Evolutionary conservation across 2,888 invertebrate species (phyloP).

Genomic region (Alviniconcha strummeri): DNA sequence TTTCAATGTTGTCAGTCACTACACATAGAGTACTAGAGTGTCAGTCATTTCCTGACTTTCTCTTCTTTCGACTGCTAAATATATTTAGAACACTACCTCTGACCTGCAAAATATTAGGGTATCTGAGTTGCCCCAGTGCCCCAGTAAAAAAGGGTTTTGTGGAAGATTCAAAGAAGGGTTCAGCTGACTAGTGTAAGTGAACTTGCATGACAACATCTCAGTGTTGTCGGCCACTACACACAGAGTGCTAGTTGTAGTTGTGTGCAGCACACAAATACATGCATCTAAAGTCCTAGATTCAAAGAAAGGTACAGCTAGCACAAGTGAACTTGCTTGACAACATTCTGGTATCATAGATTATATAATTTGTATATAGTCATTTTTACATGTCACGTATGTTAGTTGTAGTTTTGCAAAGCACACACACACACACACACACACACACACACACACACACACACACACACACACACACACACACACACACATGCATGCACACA

Average conservation of each 20-base stretch:
- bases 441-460: conserved; percentile 2
- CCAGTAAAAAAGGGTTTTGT: not conserved
- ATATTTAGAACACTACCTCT: too few species aligned
- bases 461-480: conserved; percentile 1
- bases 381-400: not conserved
- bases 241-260: not conserved
- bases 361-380: not conserved
- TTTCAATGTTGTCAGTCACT: not conserved
- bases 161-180: too few species aligned
- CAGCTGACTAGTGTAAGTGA: not conserved
- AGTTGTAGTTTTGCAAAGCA: not conserved
- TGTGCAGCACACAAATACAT: too few species aligned
- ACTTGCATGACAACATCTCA: not conserved
- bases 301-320: not conserved
- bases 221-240: not conserved
- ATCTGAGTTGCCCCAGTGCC: too few species aligned
- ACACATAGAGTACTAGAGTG: not conserved
- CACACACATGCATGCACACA: not conserved
- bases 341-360: not conserved
- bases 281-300: not conserved
- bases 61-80: too few species aligned
- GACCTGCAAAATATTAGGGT: too few species aligned
- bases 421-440: not conserved
- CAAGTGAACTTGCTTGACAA: not conserved
- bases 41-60: too few species aligned